Percentiles rank a stretch among this genome's conserved stretches.
These are phyloP conservation scores for Drosophila mimetica DNA, from an alignment of 2,888 invertebrate genomes.

Conservation along the genomic window DNA sequence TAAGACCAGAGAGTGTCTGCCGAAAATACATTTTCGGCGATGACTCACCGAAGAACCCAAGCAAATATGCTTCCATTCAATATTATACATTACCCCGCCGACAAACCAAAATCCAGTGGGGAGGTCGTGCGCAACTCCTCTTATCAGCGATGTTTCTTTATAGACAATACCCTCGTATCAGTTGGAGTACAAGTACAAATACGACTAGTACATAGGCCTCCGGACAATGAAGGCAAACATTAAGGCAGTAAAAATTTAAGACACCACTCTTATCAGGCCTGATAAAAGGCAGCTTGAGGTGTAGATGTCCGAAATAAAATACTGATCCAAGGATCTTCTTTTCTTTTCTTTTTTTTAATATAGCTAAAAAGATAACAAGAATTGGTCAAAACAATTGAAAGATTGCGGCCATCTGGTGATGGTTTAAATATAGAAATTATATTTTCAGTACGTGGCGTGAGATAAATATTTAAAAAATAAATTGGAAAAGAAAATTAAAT, in stretches of 20 bases:
- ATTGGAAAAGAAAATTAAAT: neutral
- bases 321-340: slow-evolving; percentile 3
- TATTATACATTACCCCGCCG: slow-evolving; percentile 9
- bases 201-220: slow-evolving; percentile 17
- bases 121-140: slow-evolving; percentile 63
- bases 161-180: slow-evolving; percentile 25
- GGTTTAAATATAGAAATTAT: neutral
- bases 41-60: slow-evolving; percentile 26
- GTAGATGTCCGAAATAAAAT: slow-evolving; percentile 31
- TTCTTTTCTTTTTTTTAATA: neutral
- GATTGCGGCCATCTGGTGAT: slow-evolving; percentile 10
- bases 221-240: slow-evolving; percentile 33
- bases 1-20: slow-evolving; percentile 23
- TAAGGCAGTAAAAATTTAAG: slow-evolving; percentile 22
- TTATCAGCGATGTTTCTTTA: slow-evolving; percentile 58
- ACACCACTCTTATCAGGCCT: slow-evolving; percentile 28
- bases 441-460: neutral
- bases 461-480: neutral
- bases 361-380: neutral
- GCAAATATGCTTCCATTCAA: slow-evolving; percentile 23
- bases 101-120: slow-evolving; percentile 25
- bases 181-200: slow-evolving; percentile 15
- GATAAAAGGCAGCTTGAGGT: slow-evolving; percentile 36
- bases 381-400: slow-evolving; percentile 3
- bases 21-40: slow-evolving; percentile 8